phyloP scores from a whole-genome alignment of 2,888 invertebrate species.

The Oasisia sp. region DNA sequence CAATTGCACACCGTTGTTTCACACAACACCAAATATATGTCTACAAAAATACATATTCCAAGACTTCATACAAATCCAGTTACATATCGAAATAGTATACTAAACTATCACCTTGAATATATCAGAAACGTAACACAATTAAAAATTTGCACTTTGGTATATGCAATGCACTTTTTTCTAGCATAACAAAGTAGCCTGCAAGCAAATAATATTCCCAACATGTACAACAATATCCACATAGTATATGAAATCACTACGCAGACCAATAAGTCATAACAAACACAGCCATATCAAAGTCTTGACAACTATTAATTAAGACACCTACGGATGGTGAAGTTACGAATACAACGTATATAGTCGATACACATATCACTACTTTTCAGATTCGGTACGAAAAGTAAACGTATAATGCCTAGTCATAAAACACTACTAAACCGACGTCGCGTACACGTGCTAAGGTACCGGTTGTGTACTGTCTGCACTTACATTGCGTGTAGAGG shows the following conservation, averaged over 20 bases:
- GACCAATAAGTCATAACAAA: neutral
- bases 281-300: neutral
- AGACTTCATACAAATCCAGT: neutral
- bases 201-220: neutral
- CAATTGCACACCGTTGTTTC: neutral
- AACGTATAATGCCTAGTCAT: conserved; percentile 18
- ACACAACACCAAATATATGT: neutral
- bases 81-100: neutral
- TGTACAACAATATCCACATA: neutral
- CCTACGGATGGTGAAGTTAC: neutral
- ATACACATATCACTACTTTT: neutral
- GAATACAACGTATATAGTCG: neutral
- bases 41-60: neutral
- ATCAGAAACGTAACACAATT: neutral
- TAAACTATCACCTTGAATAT: neutral
- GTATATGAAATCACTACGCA: neutral
- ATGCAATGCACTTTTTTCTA: neutral
- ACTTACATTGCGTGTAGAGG: too few species aligned
- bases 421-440: neutral
- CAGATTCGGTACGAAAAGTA: neutral
- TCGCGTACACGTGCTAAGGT: neutral
- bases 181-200: neutral
- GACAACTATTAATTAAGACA: neutral
- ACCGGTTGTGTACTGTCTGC: neutral
- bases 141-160: neutral